These are phyloP conservation scores for Lasioglossum figueresi DNA, from an alignment of 2,888 invertebrate genomes.

Conservation along the genomic window DNA sequence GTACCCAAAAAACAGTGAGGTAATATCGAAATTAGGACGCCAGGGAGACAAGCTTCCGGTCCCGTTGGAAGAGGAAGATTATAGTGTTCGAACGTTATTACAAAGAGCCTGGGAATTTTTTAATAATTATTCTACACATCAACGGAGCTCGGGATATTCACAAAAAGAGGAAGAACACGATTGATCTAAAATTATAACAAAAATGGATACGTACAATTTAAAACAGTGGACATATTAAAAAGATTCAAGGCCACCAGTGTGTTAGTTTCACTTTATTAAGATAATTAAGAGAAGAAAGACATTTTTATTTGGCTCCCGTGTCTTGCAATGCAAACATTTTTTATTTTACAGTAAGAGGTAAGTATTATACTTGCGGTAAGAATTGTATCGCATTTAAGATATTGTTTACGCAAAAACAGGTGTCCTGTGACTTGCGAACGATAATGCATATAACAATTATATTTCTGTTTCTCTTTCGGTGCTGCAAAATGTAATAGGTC, in stretches of 20 bases:
- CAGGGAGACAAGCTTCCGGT: constrained; percentile 18
- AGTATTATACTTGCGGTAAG: too few species aligned
- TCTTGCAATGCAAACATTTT: too few species aligned
- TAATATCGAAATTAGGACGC: neutral
- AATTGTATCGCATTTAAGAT: neutral
- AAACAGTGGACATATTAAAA: too few species aligned
- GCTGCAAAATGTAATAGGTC: neutral
- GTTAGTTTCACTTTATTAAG: too few species aligned
- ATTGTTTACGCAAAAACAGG: too few species aligned
- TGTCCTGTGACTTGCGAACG: too few species aligned
- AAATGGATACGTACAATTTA: too few species aligned
- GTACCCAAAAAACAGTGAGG: neutral
- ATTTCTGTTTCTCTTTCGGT: neutral
- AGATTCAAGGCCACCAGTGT: too few species aligned
- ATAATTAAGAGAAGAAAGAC: too few species aligned
- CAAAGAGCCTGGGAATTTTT: neutral
- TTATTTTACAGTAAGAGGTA: too few species aligned
- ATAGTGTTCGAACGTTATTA: constrained; percentile 28
- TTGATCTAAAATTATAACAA: neutral
- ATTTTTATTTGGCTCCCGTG: too few species aligned
- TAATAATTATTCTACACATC: neutral
- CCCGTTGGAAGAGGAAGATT: constrained; percentile 25
- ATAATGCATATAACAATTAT: neutral
- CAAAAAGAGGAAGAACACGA: neutral
- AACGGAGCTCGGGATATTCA: neutral